phyloP scores from a whole-genome alignment of 2,797 vertebrate species.

The Sebastes wilsoni region DNA sequence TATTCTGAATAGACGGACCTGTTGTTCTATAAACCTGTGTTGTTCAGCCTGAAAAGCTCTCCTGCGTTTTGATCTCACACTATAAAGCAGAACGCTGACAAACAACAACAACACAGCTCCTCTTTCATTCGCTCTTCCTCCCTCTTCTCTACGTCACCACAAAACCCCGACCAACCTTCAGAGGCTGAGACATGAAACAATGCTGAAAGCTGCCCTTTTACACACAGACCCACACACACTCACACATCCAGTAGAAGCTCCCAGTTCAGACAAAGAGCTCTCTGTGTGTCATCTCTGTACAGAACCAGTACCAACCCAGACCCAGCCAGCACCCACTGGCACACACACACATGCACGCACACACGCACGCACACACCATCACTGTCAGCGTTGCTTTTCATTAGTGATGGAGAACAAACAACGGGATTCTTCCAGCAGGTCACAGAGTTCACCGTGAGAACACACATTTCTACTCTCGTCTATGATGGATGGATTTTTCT shows the following conservation, averaged over 20 bases:
- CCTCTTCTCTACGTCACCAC: conserved; percentile 3
- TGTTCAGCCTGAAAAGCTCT: background rate
- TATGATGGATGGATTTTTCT: background rate
- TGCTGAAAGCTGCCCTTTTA: conserved; percentile 64
- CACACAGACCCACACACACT: conserved; percentile 15
- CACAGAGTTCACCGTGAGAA: background rate
- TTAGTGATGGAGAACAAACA: conserved; percentile 1
- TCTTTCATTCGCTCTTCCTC: background rate
- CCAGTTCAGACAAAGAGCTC: conserved; percentile 41
- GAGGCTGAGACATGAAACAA: conserved; percentile 42
- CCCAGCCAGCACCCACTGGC: conserved; percentile 31
- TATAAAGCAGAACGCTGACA: background rate
- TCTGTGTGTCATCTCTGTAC: conserved; percentile 32
- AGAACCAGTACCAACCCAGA: conserved; percentile 30
- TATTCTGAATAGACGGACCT: background rate
- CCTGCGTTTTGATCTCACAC: background rate
- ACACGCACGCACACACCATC: background rate
- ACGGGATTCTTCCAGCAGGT: background rate
- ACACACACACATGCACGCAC: background rate
- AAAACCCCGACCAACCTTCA: conserved; percentile 16
- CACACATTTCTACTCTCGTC: background rate
- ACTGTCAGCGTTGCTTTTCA: conserved; percentile 10
- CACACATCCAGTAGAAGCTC: conserved; percentile 25
- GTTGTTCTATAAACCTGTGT: background rate
- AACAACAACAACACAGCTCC: background rate